Base-by-base conservation (phyloP, 2,797 vertebrate species). In the Lacerta bilineata region DNA sequence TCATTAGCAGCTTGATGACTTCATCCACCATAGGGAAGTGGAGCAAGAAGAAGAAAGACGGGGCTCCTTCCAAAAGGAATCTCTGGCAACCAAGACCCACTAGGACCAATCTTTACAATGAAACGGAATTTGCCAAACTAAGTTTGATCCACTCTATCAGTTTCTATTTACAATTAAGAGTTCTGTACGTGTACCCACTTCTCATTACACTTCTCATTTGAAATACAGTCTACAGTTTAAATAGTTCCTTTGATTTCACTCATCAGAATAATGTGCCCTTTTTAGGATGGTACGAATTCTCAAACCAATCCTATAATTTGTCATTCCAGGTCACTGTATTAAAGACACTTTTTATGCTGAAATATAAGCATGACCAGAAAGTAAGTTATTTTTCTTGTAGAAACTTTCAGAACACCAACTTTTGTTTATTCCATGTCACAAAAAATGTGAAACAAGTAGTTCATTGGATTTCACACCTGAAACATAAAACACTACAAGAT, bases 381-480 rank as follows among this genome's bases (percentile, higher is more conserved):
- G 75, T 7, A 75, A 39, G 50, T 61, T 80, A 27, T 66, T 36
- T 79, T 68, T 23, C 50, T 79, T 61, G 3, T 46, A 36, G 36
- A 46, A 80, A 84, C 36, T 72, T 80, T 43, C 39, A 11, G 5
- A 55, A 84, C n/a, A 20, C 17, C 68, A 80, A 13, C 8, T 36
- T 72, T 74, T 41, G 59, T 69, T 39, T 59, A 29, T 36, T 36
- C 64, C 5, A 8, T 89, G 77, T 39, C 39, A 33, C 23, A 33
- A 72, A 64, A 55, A n/a, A 25, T 18, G 8, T 64, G 23, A 69
- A 88, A 79, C 61, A 59, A 33, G 59, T 72, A 74, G 50, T 81
- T 81, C 68, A 81, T 74, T 33, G 36, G 36, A 84, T 79, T 18
- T 80, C 50, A 79, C 29, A 79, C 39, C 39, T 79, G 78, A 84